These are phyloP conservation scores for Drosophila affinis DNA, from an alignment of 2,888 invertebrate genomes.

Conservation along the genomic window DNA sequence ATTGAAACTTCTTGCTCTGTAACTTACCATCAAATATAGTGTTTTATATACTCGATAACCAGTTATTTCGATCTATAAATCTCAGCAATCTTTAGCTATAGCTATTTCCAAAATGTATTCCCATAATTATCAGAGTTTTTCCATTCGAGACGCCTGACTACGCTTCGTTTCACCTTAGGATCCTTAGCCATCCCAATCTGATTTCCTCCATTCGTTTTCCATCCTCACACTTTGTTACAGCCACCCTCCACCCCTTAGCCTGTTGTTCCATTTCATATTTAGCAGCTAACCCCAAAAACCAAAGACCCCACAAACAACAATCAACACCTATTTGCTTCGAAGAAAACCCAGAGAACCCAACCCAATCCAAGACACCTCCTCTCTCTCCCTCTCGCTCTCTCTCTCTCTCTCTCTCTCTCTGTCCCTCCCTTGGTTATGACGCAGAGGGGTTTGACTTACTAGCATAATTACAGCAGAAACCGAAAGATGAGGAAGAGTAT, in stretches of 20 bases:
- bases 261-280: conserved; percentile 40
- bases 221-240: neutral
- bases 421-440: neutral
- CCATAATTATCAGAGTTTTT: neutral
- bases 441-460: conserved; percentile 14
- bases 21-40: too few relatives aligned
- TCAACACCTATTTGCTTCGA: conserved; percentile 67
- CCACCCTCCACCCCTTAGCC: neutral
- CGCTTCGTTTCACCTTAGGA: neutral
- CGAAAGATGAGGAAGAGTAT: conserved; percentile 24
- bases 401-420: neutral
- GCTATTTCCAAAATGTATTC: neutral
- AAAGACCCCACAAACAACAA: conserved; percentile 50
- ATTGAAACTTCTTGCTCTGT: too few relatives aligned
- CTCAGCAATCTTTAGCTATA: neutral
- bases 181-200: neutral
- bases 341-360: conserved; percentile 24
- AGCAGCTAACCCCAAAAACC: conserved; percentile 23
- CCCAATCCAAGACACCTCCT: conserved; percentile 50
- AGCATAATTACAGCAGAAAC: conserved; percentile 63
- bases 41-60: too few relatives aligned
- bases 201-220: neutral
- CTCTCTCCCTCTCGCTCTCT: conserved; percentile 17
- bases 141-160: neutral
- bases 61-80: too few relatives aligned